Evolutionary conservation across 2,113 vertebrate species (phyloP), one percentile per base, ranked within the genome.

Genomic region (Ifrita kowaldi): DNA sequence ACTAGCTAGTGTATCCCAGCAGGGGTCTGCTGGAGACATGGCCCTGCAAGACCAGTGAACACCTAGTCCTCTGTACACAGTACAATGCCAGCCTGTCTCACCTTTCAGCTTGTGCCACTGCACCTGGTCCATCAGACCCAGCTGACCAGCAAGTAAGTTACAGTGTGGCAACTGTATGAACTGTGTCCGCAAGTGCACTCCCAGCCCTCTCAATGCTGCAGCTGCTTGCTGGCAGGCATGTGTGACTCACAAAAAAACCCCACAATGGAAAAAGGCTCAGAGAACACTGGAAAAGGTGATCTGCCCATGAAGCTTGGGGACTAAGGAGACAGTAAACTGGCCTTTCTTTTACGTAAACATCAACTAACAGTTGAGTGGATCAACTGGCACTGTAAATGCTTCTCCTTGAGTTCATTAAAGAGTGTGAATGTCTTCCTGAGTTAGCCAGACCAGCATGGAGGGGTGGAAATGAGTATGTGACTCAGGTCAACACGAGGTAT

Each of bases 41-140:
- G 32, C 20, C 33, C 39, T 79, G 35, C 9, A 52, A 71, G n/a
- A 39, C 50, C 52, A 71, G 47, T 11, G 28, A 41, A 41, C 19
- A 20, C 7, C 9, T 10, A 33, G 44, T 33, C 21, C 24, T 46
- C 19, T 2, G 2, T 16, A 35, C 0, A 1, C 28, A 35, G 33
- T 16, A 46, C 10, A 67, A 9, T 6, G 33, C 47, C 76, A 46
- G 23, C 37, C 11, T 39, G 21, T 26, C 24, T 49, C 63, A 68
- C 10, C 53, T 41, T 73, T 50, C 65, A 55, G 33, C 17, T 77
- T 60, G 33, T 68, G 49, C 57, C 73, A 46, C 53, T 86, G n/a
- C 41, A 76, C 20, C 19, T 69, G 8, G 11, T 19, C 16, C 9
- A 19, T 11, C 59, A 89, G 37, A 77, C 9, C 13, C 13, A 57